Base-by-base conservation (phyloP, 2,113 vertebrate species). In the Antigone vipio region DNA sequence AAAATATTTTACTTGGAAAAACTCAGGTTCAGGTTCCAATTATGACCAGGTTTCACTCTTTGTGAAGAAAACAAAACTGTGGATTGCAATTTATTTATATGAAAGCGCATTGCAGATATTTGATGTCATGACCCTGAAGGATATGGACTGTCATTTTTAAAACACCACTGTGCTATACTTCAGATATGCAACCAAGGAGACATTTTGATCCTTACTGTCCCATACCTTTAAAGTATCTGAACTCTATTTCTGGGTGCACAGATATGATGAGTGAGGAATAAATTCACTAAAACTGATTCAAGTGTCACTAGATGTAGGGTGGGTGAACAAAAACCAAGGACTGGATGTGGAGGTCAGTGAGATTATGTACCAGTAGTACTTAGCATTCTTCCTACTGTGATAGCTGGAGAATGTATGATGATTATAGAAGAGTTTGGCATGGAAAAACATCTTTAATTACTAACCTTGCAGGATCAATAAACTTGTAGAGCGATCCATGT, bases 401-500 rank as follows among this genome's bases (percentile, higher is more conserved):
- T 52, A 77, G 47, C 29, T 67, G 45, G 30, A 38, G 49, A 71
- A 45, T 3, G 1, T 17, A 8, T 34, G 8, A 13, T n/a, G 12
- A 85, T 71, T 68, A 38, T 7, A 78, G 52, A 79, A 93, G 29
- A 77, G 77, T 67, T 78, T 79, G 56, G 29, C 23, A 66, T 13
- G 21, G 44, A 56, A 95, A 85, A 85, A 24, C 21, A 30, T 74
- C 27, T 60, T 93, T 63, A 74, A 72, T 83, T 83, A 98, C 98
- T 95, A 77, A 98, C 97, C 98, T 99, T 60, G 98, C 98, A 23
- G 98, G 98, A 92, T 99, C 99, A 78, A 98, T 97, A 88, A 99
- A 97, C 76, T 99, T 99, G 97, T 99, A 99, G 63, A 99, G 92
- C 0, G 97, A 98, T 94, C 99, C 98, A 6, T 44, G 93, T 5